Base-by-base conservation (phyloP, 2,797 vertebrate genomes). In the Danio kyathit region DNA sequence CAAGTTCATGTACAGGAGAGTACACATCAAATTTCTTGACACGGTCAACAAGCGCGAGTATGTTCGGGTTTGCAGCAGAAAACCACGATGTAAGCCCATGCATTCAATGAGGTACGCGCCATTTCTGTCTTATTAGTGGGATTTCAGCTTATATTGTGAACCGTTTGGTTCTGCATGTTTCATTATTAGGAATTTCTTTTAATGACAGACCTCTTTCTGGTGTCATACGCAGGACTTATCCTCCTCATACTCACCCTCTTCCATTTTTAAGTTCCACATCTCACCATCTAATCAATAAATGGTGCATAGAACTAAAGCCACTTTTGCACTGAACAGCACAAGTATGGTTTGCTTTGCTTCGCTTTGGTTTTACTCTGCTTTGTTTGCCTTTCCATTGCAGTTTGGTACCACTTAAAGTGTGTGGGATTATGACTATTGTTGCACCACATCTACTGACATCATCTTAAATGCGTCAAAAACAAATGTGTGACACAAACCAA, bases 31-130 rank as follows among this genome's bases (percentile, higher is more conserved):
- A 88, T 98, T 99, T 88, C 94, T 99, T 88, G 98, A 99, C 93
- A 99, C 97, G 1, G 93, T 97, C 80, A 99, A 99, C 93, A 99
- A 99, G 93, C 96, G 97, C 90, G 98, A 99, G 2, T 99, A 98
- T 80, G 97, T 99, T 44, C 93, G 98, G 85, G 96, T 99, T 17
- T 99, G 98, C 88, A 99, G 96, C 88, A 95, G 94, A 88, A 99
- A 97, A 86, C 98, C 98, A 69, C 94, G 95, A 86, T 96, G 93
- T 91, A 99, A 97, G 78, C 95, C 96, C 54, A 94, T 97, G 88
- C 96, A 95, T 83, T 93, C 95, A 21, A 88, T 97, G 83, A 96
- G 97, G 98, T 99, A 96, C 38, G 80, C 3, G 17, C 6, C 19
- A 5, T 38, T 40, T 52, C 14, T 41, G 10, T 40, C 38, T 71